A percentile compares a stretch with the other conserved stretches of the same genome.
These are phyloP conservation scores for Myotis yumanensis DNA, from an alignment of 2,113 vertebrate genomes.

Conservation along the genomic window DNA sequence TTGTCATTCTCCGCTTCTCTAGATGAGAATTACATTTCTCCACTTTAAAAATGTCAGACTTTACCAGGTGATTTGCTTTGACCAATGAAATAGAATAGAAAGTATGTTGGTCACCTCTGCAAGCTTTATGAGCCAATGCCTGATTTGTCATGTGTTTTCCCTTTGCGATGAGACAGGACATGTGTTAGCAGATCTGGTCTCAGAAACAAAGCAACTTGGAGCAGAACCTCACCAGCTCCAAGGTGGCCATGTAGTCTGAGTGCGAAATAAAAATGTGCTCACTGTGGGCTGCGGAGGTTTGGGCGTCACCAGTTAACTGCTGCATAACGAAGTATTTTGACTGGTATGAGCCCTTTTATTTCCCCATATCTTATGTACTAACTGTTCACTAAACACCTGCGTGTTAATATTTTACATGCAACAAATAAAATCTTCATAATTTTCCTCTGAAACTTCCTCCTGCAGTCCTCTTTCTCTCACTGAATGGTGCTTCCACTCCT, in stretches of 20 bases:
- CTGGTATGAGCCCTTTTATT: neutral
- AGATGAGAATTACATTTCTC: neutral
- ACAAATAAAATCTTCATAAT: neutral
- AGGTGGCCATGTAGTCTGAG: neutral
- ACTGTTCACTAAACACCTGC: neutral
- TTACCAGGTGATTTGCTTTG: neutral
- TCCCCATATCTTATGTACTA: neutral
- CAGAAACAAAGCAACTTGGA: neutral
- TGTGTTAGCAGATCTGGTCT: neutral
- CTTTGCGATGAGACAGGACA: neutral
- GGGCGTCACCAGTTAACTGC: neutral
- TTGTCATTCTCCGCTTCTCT: neutral
- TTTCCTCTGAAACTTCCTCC: neutral
- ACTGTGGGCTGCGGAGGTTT: neutral
- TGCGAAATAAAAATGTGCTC: neutral
- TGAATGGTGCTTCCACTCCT: neutral
- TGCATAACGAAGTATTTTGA: neutral
- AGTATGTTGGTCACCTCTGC: neutral
- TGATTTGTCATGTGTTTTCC: neutral
- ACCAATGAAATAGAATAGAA: neutral
- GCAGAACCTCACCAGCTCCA: neutral
- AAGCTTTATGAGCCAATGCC: neutral
- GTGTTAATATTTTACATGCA: neutral
- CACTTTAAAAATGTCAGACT: neutral
- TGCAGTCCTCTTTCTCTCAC: neutral